Evolutionary conservation across 2,113 vertebrate genomes (phyloP).

Genomic region (Pseudorhombus dupliciocellatus): DNA sequence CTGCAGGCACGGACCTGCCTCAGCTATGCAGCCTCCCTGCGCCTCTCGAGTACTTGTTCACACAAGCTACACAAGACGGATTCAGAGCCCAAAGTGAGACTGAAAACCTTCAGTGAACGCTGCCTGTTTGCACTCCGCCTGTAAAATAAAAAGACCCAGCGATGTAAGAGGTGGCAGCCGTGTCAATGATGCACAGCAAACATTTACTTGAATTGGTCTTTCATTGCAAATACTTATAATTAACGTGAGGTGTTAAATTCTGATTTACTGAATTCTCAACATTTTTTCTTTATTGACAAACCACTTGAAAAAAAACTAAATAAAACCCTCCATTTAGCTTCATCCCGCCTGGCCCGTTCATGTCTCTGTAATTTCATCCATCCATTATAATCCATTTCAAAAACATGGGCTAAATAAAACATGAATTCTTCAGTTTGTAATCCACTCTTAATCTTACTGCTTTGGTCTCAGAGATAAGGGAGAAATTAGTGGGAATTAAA

Average conservation of each 20-base stretch:
- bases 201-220: not conserved
- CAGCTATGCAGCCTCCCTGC: constrained; percentile 69
- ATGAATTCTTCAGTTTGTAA: not conserved
- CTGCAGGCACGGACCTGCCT: constrained; percentile 75
- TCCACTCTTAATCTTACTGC: constrained; percentile 2
- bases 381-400: too few species aligned
- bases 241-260: not conserved
- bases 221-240: constrained; percentile 12
- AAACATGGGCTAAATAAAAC: too few species aligned
- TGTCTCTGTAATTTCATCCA: too few species aligned
- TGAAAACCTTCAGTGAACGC: constrained; percentile 4
- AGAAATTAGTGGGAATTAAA: constrained; percentile 29
- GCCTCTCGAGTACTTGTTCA: constrained; percentile 64
- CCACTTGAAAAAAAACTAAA: too few species aligned
- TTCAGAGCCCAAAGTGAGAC: not conserved
- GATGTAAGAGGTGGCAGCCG: constrained; percentile 25
- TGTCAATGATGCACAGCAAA: constrained; percentile 15
- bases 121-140: not conserved
- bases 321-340: too few species aligned
- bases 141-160: constrained; percentile 12
- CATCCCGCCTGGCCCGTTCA: too few species aligned
- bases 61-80: constrained; percentile 60
- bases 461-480: constrained; percentile 13
- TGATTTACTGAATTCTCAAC: too few species aligned
- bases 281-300: too few species aligned